phyloP scores from a whole-genome alignment of 2,113 vertebrate genomes.

The Ranitomeya variabilis region DNA sequence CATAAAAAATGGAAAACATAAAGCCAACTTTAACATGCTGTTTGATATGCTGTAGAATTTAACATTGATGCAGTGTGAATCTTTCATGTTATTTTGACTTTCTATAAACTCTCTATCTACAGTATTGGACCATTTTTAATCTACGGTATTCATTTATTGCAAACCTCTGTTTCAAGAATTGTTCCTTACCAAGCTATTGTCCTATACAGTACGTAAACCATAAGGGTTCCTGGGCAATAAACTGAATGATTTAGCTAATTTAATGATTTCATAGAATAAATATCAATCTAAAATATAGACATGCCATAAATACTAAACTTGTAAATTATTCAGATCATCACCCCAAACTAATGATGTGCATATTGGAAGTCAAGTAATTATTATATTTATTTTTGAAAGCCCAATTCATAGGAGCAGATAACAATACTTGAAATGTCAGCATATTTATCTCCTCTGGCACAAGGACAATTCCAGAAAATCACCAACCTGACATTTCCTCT shows the following conservation, averaged over 20 bases:
- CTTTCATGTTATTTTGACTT: background rate
- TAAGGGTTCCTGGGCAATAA: background rate
- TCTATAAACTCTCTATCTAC: background rate
- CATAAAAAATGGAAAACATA: background rate
- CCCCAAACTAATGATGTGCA: background rate
- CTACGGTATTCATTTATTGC: background rate
- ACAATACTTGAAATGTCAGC: slow-evolving; percentile 45
- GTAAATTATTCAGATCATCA: background rate
- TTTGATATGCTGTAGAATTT: background rate
- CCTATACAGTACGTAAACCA: background rate
- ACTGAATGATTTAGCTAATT: background rate
- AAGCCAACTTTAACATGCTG: background rate
- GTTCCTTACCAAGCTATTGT: background rate
- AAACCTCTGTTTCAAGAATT: background rate
- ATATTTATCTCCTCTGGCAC: slow-evolving; percentile 45
- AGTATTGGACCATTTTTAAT: background rate
- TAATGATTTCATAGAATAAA: background rate
- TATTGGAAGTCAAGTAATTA: background rate
- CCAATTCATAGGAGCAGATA: slow-evolving; percentile 27
- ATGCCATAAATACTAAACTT: background rate
- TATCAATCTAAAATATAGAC: background rate
- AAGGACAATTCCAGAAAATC: slow-evolving; percentile 23
- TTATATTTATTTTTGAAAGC: slow-evolving; percentile 1
- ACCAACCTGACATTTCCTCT: slow-evolving; percentile 42
- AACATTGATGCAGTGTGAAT: background rate